These are phyloP conservation scores for Mastigias papua DNA, from an alignment of 30 jellyfish, hydroid and myxozoan species.

Conservation along the genomic window DNA sequence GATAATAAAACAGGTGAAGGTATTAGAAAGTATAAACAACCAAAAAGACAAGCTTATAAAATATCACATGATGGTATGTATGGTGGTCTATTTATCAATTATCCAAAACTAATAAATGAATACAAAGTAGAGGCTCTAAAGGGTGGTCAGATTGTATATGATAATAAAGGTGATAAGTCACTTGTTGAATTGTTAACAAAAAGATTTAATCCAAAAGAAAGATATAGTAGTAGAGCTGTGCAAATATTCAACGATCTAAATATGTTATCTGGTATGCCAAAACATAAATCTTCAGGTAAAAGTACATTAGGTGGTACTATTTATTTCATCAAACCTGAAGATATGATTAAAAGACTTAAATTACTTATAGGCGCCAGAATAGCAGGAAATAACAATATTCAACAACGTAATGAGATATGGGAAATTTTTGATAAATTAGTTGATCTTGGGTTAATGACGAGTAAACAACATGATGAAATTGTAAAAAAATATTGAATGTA, in stretches of 20 bases:
- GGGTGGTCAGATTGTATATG: constrained; percentile 14
- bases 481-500: neutral
- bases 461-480: neutral
- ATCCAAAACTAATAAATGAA: neutral
- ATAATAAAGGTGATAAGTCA: constrained; percentile 37
- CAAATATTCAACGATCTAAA: neutral
- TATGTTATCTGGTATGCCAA: neutral
- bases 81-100: neutral
- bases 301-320: neutral
- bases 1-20: neutral
- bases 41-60: neutral
- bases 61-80: neutral
- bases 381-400: neutral
- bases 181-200: constrained; percentile 43
- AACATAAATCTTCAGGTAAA: neutral
- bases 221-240: neutral
- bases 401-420: neutral
- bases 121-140: neutral
- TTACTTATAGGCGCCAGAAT: neutral
- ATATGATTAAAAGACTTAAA: neutral
- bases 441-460: neutral
- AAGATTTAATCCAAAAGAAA: constrained; percentile 45
- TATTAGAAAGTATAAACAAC: neutral
- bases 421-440: neutral
- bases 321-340: neutral